Conservation (phyloP, 2,797 vertebrate species). For the Catostomus latipinnis region DNA sequence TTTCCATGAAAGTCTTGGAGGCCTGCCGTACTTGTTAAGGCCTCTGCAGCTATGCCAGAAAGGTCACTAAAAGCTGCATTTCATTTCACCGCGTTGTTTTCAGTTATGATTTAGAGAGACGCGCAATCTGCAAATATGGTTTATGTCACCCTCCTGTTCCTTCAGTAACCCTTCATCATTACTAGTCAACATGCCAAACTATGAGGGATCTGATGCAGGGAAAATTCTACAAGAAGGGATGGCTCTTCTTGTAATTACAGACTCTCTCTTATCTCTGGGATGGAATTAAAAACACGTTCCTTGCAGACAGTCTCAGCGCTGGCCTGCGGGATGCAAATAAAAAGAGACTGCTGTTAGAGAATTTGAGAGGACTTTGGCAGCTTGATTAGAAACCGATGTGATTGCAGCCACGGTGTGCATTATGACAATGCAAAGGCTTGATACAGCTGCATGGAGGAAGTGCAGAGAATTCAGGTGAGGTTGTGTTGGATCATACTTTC, state of each 20-base stretch:
- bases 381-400: constrained; percentile 68
- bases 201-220: constrained; percentile 91
- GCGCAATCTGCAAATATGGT: constrained; percentile 89
- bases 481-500: background rate
- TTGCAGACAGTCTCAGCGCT: constrained; percentile 74
- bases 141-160: constrained; percentile 77
- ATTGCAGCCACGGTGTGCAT: constrained; percentile 43
- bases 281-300: constrained; percentile 85
- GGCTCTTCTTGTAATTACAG: constrained; percentile 90
- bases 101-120: constrained; percentile 83
- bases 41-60: constrained; percentile 45
- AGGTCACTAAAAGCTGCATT: constrained; percentile 57
- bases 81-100: constrained; percentile 62
- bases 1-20: constrained; percentile 50
- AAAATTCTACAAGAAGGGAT: constrained; percentile 88
- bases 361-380: constrained; percentile 61
- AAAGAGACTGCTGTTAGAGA: constrained; percentile 62
- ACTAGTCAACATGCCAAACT: constrained; percentile 84
- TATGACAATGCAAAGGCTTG: constrained; percentile 51
- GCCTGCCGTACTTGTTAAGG: constrained; percentile 37
- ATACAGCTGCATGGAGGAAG: background rate
- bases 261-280: constrained; percentile 83
- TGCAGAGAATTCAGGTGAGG: background rate
- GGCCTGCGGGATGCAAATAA: constrained; percentile 63
- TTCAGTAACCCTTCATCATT: constrained; percentile 78